Conservation (phyloP, 2,888 invertebrate genomes). For the Chironomus riparius region DNA sequence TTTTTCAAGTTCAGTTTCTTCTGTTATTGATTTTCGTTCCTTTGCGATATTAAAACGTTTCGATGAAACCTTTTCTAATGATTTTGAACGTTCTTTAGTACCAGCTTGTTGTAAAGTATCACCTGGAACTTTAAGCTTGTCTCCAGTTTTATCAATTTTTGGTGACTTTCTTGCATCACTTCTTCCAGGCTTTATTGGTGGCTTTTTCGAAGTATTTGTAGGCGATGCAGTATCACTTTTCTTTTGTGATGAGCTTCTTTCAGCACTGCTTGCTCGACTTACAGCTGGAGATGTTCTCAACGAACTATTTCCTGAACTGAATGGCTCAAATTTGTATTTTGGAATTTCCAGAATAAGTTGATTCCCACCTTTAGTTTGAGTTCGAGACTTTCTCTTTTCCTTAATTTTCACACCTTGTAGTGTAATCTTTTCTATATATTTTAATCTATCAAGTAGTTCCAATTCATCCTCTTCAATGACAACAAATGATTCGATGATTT, state of each 20-base stretch:
- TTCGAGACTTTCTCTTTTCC: slow-evolving; percentile 41
- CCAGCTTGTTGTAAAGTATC: slow-evolving; percentile 50
- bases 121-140: slow-evolving; percentile 47
- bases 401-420: slow-evolving; percentile 43
- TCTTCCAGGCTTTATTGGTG: slow-evolving; percentile 5
- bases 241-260: slow-evolving; percentile 37
- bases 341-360: slow-evolving; percentile 42
- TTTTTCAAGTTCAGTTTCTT: slow-evolving; percentile 61
- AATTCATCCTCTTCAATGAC: slow-evolving; percentile 51
- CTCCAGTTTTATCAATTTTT: slow-evolving; percentile 34
- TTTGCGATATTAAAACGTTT: slow-evolving; percentile 41
- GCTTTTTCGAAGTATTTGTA: slow-evolving; percentile 23
- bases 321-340: slow-evolving; percentile 41
- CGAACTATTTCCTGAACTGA: slow-evolving; percentile 42
- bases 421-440: slow-evolving; percentile 41
- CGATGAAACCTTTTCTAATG: slow-evolving; percentile 55
- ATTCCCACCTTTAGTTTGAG: slow-evolving; percentile 41
- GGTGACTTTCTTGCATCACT: slow-evolving; percentile 39
- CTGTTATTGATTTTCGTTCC: slow-evolving; percentile 58
- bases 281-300: slow-evolving; percentile 42
- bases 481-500: slow-evolving; percentile 35
- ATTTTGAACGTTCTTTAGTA: slow-evolving; percentile 59
- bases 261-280: slow-evolving; percentile 41
- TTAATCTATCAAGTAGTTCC: slow-evolving; percentile 47
- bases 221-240: slow-evolving; percentile 20